Percentiles rank a stretch among this genome's conserved stretches.
Conservation (phyloP, 2,797 vertebrate species). For the Rhadinocentrus ornatus region DNA sequence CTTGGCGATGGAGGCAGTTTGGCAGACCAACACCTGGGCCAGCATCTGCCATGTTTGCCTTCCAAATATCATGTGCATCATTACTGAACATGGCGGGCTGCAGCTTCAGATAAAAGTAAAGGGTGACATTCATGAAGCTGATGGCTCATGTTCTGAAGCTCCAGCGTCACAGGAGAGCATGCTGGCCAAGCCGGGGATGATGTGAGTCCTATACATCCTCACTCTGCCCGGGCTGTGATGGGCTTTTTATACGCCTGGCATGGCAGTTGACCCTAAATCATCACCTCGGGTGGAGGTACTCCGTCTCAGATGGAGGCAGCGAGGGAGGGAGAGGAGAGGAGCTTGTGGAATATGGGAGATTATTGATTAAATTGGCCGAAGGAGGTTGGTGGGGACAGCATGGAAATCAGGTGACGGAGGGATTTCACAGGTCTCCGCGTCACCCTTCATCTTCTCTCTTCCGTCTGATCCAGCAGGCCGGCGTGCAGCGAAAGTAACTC, state of each 20-base stretch:
- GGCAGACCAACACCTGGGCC: constrained; percentile 46
- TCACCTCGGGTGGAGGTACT: constrained; percentile 8
- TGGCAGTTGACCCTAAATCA: constrained; percentile 52
- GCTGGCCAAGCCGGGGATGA: constrained; percentile 33
- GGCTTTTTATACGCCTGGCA: constrained; percentile 33
- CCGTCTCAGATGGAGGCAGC: constrained; percentile 30
- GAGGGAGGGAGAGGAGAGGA: constrained; percentile 12
- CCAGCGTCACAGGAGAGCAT: constrained; percentile 9
- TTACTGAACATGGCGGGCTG: not conserved
- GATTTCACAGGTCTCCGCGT: constrained; percentile 13
- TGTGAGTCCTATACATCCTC: constrained; percentile 40
- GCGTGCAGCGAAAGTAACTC: constrained; percentile 24
- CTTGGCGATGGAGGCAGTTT: constrained; percentile 42
- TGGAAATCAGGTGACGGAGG: constrained; percentile 52
- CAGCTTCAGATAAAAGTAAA: constrained; percentile 47
- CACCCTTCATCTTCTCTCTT: constrained; percentile 36
- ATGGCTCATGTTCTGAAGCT: constrained; percentile 22
- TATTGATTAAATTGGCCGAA: constrained; percentile 44
- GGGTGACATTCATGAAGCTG: constrained; percentile 50
- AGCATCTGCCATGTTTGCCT: constrained; percentile 50
- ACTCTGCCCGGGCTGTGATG: constrained; percentile 30
- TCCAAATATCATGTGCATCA: constrained; percentile 26
- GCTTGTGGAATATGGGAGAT: not conserved
- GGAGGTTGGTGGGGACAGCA: constrained; percentile 34
- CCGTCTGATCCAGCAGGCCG: constrained; percentile 26